Base-by-base conservation (phyloP, 2,797 vertebrate genomes). In the Intellagama lesueurii region DNA sequence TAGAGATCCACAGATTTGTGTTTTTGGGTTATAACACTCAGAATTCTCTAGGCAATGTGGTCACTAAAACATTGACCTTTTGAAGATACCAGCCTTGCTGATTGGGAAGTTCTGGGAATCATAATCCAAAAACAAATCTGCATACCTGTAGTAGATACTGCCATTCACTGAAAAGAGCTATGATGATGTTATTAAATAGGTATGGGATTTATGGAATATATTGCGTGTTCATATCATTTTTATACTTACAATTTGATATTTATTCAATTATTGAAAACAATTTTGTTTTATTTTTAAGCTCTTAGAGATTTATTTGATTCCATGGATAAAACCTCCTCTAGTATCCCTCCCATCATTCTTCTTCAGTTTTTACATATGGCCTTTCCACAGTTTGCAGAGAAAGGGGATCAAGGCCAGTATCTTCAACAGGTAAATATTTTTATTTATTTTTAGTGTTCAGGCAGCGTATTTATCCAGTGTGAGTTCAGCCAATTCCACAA, bases 341-440 rank as follows among this genome's bases (percentile, higher is more conserved):
- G 98, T 97, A 99, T 99, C 93, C 99, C 99, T 64, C 99, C 99
- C 87, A 99, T 99, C 94, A 99, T 99, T 96, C 96, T 99, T 89
- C 98, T 99, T 95, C 99, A 99, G 95, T 99, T 99, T 96, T 98
- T 99, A 95, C 99, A 99, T 94, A 99, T 99, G 99, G 99, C 99
- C 96, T 99, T 99, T 94, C 99, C 99, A 88, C 99, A 99, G 97
- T 99, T 99, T 95, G 99, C 99, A 56, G 99, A 99, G 96, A 99
- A 99, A 91, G 99, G 99, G 0, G 99, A 99, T 86, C 99, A 99
- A 97, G 99, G 99, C 87, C 99, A 99, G 83, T 99, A 99, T 95
- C 98, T 99, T 89, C 99, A 99, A 89, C 99, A 99, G 98, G 99
- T 99, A 96, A 96, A 70, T 79, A 8, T 0, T 0, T 12, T 90